Percentiles rank a stretch among this genome's conserved stretches.
Evolutionary conservation across 1,140 invertebrate species (phyloP).

Genomic region (Planococcus citri): DNA sequence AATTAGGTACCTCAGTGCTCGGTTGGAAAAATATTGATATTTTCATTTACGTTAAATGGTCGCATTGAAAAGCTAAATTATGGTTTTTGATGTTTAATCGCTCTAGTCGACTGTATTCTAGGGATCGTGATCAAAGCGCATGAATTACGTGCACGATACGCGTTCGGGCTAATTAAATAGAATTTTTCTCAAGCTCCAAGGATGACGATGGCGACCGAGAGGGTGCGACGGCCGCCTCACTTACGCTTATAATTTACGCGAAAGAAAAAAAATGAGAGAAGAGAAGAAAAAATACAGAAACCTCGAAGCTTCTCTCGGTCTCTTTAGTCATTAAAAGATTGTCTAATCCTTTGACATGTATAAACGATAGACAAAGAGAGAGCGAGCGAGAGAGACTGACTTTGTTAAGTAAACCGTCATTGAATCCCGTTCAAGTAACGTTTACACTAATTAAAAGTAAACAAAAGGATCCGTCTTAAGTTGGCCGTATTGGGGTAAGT

Average conservation of each 20-base stretch:
- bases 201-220: too few relatives aligned
- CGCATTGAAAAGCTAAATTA: too few relatives aligned
- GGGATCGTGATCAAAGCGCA: background rate
- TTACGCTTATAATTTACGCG: background rate
- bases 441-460: slow-evolving; percentile 5
- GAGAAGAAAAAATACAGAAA: too few relatives aligned
- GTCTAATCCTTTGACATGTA: background rate
- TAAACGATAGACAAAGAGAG: too few relatives aligned
- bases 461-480: background rate
- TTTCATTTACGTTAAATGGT: too few relatives aligned
- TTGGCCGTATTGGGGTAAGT: background rate
- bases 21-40: too few relatives aligned
- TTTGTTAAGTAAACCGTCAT: background rate
- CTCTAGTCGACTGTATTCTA: too few relatives aligned
- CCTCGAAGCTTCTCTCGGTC: too few relatives aligned
- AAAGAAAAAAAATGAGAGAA: too few relatives aligned
- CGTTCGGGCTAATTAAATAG: background rate
- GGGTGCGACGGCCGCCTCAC: too few relatives aligned
- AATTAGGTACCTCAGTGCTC: too few relatives aligned
- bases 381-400: background rate
- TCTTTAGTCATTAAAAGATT: background rate
- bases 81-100: background rate
- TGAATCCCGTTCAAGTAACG: background rate
- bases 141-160: background rate
- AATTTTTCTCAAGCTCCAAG: too few relatives aligned